Evolutionary conservation across 2,113 vertebrate genomes (phyloP).

Genomic region (Chamaea fasciata): DNA sequence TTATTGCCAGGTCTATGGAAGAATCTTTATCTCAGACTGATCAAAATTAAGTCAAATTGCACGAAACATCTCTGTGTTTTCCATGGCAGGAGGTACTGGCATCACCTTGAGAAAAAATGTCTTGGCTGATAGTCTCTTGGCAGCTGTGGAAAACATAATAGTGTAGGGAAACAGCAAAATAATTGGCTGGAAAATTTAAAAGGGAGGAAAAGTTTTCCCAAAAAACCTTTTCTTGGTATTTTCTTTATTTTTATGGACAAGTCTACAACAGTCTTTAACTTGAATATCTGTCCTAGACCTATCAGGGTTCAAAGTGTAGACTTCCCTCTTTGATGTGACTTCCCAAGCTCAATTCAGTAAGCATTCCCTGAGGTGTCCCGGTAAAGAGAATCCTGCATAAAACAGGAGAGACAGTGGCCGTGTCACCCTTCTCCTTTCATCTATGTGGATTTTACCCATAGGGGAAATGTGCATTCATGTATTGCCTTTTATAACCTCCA

Average conservation of each 20-base stretch:
- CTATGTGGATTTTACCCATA: background rate
- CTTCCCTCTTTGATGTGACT: background rate
- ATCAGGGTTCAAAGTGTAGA: background rate
- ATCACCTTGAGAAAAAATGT: background rate
- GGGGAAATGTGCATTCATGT: background rate
- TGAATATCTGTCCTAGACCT: background rate
- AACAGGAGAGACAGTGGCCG: background rate
- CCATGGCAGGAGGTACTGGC: background rate
- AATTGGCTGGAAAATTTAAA: background rate
- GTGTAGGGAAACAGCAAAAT: background rate
- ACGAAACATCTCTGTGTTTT: background rate
- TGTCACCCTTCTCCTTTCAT: background rate
- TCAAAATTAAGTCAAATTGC: background rate
- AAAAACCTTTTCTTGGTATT: background rate
- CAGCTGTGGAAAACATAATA: background rate
- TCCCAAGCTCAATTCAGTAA: background rate
- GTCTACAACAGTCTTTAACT: background rate
- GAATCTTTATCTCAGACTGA: background rate
- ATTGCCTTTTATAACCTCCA: background rate
- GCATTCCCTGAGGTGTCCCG: background rate
- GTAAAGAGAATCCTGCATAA: background rate
- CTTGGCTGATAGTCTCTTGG: background rate
- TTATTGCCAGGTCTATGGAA: background rate
- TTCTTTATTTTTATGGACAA: background rate
- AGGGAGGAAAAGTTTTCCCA: fast-evolving